Conservation (phyloP, 2,797 vertebrate species). For the Silurus aristotelis region DNA sequence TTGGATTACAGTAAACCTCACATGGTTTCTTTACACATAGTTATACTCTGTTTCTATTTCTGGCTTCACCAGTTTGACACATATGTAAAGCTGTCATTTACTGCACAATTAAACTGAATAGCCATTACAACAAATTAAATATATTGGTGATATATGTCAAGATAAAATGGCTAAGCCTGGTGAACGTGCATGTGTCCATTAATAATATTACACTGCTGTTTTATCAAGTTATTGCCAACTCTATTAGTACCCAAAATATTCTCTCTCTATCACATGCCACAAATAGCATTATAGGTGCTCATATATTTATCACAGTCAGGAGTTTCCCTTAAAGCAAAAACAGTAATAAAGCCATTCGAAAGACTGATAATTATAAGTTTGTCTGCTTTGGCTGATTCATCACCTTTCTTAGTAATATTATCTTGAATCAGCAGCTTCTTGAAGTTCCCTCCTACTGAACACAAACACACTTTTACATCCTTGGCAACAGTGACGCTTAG, state of each 20-base stretch:
- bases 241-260: not conserved
- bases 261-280: not conserved
- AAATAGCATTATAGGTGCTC: not conserved
- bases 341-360: not conserved
- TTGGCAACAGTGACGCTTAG: not conserved
- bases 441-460: constrained; percentile 23
- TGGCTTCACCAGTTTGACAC: not conserved
- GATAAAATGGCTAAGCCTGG: not conserved
- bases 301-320: constrained; percentile 23
- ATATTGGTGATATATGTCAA: not conserved
- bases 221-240: not conserved
- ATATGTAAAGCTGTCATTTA: not conserved
- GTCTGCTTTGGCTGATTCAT: constrained; percentile 26
- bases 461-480: constrained; percentile 16
- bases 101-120: not conserved
- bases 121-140: not conserved
- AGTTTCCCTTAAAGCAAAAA: constrained; percentile 22
- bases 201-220: not conserved
- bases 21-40: not conserved
- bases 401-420: constrained; percentile 1
- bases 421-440: constrained; percentile 42
- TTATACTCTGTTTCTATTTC: not conserved
- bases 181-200: not conserved
- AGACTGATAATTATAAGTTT: not conserved
- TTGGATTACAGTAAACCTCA: not conserved